Evolutionary conservation across 2,888 invertebrate species (phyloP), one percentile per base, ranked within the genome.

Genomic region (Hypsopygia costalis): DNA sequence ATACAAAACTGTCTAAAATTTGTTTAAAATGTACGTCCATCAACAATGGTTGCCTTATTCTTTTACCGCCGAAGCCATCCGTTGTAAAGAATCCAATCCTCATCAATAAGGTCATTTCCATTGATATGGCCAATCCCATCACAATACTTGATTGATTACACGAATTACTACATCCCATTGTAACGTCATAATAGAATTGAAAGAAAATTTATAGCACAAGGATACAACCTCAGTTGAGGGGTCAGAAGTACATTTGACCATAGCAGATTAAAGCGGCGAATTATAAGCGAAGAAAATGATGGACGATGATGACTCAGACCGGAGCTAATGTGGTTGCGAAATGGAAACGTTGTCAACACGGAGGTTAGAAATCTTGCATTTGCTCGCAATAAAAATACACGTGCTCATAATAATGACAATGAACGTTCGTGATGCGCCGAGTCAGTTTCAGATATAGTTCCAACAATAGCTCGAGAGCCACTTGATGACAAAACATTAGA

Each of bases 141-240:
- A 68, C 55, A 58, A 52, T 47, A 21, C 34, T 45, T 57, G 58
- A 63, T 62, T 55, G 58, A 59, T 57, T 49, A 49, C 46, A 53
- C 46, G 45, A 54, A 48, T 63, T 62, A 41, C 59, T 51, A 50
- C 50, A 48, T 46, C 49, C 43, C 46, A 49, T 51, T 48, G 43
- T 50, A 32, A 36, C 32, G 34, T 41, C 43, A 44, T 41, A 47
- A 50, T 45, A 43, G 47, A 51, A 35, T 31, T 40, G 55, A 51
- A n/a, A n/a, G n/a, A 46, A n/a, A 34, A 36, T 36, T 29, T 37
- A 38, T 27, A 41, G 41, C 28, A 29, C 46, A 46, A 46, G 49
- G 46, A 28, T 42, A 1, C 35, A 38, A 36, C 48, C 41, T 48
- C 46, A 16, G 10, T n/a, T 36, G 22, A 39, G 40, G 41, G 43